Percentiles rank a stretch among this genome's conserved stretches.
Evolutionary conservation across 2,888 invertebrate genomes (phyloP).

Genomic region (Diaphora mendica): DNA sequence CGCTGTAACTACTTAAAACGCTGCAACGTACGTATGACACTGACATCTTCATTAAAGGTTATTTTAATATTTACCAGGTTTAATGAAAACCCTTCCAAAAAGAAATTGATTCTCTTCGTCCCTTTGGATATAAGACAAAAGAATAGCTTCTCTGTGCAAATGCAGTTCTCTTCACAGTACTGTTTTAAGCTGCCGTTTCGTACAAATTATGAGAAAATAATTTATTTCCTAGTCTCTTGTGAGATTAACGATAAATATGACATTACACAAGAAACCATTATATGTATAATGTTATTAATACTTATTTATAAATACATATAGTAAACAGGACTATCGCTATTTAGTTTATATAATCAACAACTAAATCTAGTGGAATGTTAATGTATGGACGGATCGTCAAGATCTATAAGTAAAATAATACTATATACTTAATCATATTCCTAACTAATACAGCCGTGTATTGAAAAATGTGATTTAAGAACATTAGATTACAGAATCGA

Average conservation of each 20-base stretch:
- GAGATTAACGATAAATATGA: too few relatives aligned
- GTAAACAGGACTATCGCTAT: not conserved
- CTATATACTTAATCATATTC: conserved; percentile 6
- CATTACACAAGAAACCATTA: too few relatives aligned
- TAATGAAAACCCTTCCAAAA: not conserved
- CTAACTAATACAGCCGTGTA: conserved; percentile 24
- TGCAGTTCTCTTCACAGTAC: too few relatives aligned
- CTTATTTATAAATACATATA: not conserved
- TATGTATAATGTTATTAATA: not conserved
- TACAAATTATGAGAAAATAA: not conserved
- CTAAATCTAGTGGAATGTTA: conserved; percentile 68
- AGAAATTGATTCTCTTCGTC: not conserved
- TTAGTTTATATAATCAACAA: not conserved
- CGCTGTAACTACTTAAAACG: not conserved
- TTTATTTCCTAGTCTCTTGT: too few relatives aligned
- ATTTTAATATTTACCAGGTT: not conserved
- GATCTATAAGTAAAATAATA: conserved; percentile 10
- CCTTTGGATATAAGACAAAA: not conserved
- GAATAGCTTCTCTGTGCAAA: too few relatives aligned
- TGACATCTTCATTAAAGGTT: not conserved
- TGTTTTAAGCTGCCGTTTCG: not conserved
- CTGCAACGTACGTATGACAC: not conserved
- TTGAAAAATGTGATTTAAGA: conserved; percentile 34
- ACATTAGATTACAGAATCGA: not conserved
- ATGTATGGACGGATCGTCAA: conserved; percentile 69